These are phyloP conservation scores for Pseudorectes ferrugineus DNA, from an alignment of 2,113 vertebrate species.

Conservation along the genomic window DNA sequence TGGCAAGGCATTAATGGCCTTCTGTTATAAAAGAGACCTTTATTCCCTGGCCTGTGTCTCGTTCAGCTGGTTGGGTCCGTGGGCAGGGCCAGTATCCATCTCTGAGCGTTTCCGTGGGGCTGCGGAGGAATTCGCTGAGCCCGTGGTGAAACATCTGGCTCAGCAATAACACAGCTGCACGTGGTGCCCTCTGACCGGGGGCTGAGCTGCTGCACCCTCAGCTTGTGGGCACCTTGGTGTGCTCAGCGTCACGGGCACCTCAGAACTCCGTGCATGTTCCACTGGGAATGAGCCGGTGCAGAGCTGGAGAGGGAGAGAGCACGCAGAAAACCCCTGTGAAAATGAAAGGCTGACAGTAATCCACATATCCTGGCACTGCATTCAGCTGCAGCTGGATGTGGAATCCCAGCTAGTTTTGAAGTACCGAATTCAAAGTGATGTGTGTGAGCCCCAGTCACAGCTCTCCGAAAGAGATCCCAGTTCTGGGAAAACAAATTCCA, in stretches of 20 bases:
- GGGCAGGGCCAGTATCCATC: not conserved
- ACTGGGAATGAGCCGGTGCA: not conserved
- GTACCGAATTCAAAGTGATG: not conserved
- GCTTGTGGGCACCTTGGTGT: accelerated
- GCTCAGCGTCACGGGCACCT: accelerated
- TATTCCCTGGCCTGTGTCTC: not conserved
- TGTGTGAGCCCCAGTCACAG: not conserved
- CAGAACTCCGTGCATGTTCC: accelerated
- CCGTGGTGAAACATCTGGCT: not conserved
- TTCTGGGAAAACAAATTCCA: not conserved
- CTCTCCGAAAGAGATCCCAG: not conserved
- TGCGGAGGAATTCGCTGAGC: not conserved
- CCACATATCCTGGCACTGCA: not conserved
- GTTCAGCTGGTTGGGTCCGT: not conserved
- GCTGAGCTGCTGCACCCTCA: not conserved
- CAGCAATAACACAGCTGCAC: not conserved
- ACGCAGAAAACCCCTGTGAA: not conserved
- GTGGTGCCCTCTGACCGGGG: accelerated
- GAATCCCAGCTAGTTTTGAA: not conserved
- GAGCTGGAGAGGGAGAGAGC: not conserved
- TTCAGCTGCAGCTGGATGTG: not conserved
- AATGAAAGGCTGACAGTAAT: not conserved
- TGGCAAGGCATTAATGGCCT: not conserved
- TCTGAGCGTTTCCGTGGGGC: not conserved
- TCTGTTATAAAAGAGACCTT: not conserved